A percentile compares a stretch with the other conserved stretches of the same genome.
Evolutionary conservation across 2,797 vertebrate genomes (phyloP).

Genomic region (Brachyrhaphis roseni): DNA sequence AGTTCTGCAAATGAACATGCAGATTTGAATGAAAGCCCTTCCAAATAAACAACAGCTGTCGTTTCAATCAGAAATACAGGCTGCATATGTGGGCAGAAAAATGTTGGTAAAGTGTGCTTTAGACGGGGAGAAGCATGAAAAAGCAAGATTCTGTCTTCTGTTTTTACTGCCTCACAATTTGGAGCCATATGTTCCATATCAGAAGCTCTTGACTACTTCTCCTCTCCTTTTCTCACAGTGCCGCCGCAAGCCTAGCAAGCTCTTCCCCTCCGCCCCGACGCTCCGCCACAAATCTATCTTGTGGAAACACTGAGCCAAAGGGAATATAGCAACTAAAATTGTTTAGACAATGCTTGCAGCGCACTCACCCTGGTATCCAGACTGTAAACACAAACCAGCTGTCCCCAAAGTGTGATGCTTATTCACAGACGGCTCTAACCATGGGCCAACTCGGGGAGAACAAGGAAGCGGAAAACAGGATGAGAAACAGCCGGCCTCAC

Average conservation of each 20-base stretch:
- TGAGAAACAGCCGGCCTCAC: slow-evolving; percentile 43
- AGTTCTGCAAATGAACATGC: slow-evolving; percentile 9
- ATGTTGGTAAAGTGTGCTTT: slow-evolving; percentile 1
- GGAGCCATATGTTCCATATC: slow-evolving; percentile 69
- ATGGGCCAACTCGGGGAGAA: slow-evolving; percentile 43
- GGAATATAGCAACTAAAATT: slow-evolving; percentile 71
- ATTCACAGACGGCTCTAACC: slow-evolving; percentile 65
- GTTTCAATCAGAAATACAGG: slow-evolving; percentile 14
- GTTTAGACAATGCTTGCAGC: slow-evolving; percentile 73
- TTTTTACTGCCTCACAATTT: slow-evolving; percentile 51
- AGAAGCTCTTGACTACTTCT: slow-evolving; percentile 49
- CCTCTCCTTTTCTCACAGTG: slow-evolving; percentile 35
- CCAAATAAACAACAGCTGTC: slow-evolving; percentile 20
- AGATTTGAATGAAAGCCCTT: slow-evolving; percentile 19
- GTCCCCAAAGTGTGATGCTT: slow-evolving; percentile 66
- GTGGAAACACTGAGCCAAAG: slow-evolving; percentile 62
- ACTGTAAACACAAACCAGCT: slow-evolving; percentile 78
- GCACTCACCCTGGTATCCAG: slow-evolving; percentile 62
- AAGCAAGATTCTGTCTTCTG: slow-evolving; percentile 23
- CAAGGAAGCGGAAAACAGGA: slow-evolving; percentile 41
- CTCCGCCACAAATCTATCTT: slow-evolving; percentile 64
- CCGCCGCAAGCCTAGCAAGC: slow-evolving; percentile 58
- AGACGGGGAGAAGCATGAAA: slow-evolving; percentile 20
- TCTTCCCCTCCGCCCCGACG: slow-evolving; percentile 52
- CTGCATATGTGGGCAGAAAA: background rate